These are phyloP conservation scores for Euwallacea similis DNA, from an alignment of 1,140 invertebrate genomes.

Conservation along the genomic window DNA sequence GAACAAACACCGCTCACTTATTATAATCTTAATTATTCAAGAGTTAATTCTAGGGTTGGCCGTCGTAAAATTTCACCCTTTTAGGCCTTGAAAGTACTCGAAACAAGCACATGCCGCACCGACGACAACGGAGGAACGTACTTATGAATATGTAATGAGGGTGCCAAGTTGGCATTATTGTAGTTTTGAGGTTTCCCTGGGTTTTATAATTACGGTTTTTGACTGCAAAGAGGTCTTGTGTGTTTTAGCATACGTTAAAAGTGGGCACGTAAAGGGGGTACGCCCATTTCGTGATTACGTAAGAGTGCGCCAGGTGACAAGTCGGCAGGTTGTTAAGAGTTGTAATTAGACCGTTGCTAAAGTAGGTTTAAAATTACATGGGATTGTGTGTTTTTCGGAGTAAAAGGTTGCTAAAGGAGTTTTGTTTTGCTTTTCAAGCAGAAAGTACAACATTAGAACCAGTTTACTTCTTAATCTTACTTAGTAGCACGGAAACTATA, in stretches of 20 bases:
- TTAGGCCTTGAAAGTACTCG: conserved; percentile 17
- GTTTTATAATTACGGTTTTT: conserved; percentile 23
- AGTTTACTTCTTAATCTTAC: no score
- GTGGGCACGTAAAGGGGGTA: conserved; percentile 1
- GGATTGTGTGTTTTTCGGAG: no score
- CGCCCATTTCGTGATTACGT: conserved; percentile 4
- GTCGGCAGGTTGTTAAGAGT: conserved; percentile 8
- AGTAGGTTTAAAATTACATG: no score
- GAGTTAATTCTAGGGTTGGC: conserved; percentile 21
- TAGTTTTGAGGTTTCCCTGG: conserved; percentile 24
- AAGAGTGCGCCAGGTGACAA: conserved; percentile 6
- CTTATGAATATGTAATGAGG: conserved; percentile 26
- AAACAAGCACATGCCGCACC: conserved; percentile 21
- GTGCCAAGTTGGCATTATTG: conserved; percentile 20
- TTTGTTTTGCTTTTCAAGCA: no score
- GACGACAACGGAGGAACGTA: background rate
- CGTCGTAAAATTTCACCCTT: conserved; percentile 20
- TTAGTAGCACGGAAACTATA: no score
- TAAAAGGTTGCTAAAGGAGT: no score
- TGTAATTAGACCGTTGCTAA: background rate
- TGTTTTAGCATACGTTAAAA: conserved; percentile 15
- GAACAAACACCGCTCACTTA: conserved; percentile 9
- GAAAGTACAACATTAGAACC: no score
- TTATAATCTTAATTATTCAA: conserved; percentile 27
- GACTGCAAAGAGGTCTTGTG: conserved; percentile 12